A percentile compares a stretch with the other conserved stretches of the same genome.
phyloP scores from a whole-genome alignment of 2,113 vertebrate species.

The Pygoscelis antarcticus region DNA sequence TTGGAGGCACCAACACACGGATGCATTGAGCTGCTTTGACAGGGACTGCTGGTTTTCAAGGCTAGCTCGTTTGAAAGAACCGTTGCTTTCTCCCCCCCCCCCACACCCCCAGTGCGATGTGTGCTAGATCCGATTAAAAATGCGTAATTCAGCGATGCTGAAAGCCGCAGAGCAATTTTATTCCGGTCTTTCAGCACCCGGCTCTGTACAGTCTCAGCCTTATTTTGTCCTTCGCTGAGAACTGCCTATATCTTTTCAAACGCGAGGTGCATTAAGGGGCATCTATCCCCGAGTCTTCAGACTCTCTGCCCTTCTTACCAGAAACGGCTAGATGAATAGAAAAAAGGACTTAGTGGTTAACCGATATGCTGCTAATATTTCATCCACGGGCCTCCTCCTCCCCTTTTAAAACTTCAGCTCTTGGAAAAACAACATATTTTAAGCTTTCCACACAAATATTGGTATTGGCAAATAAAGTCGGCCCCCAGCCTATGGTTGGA shows the following conservation, averaged over 20 bases:
- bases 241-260: background rate
- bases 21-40: conserved; percentile 56
- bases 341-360: conserved; percentile 65
- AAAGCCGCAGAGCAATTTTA: conserved; percentile 52
- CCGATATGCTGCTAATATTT: conserved; percentile 68
- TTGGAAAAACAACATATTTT: conserved; percentile 76
- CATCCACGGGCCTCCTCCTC: conserved; percentile 12
- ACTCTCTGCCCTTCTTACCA: background rate
- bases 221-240: conserved; percentile 28
- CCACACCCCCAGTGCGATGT: background rate
- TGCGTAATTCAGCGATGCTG: background rate
- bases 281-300: background rate
- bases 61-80: background rate
- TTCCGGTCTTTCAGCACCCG: background rate
- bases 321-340: conserved; percentile 1
- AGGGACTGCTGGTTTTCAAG: conserved; percentile 41
- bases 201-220: conserved; percentile 32
- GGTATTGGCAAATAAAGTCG: conserved; percentile 71
- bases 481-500: conserved; percentile 11
- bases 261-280: background rate
- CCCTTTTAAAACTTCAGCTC: conserved; percentile 51
- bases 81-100: background rate
- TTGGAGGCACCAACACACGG: conserved; percentile 4
- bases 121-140: conserved; percentile 8
- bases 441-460: conserved; percentile 78